These are phyloP conservation scores for Chrysemys picta DNA, from an alignment of 2,113 vertebrate genomes.

Conservation along the genomic window DNA sequence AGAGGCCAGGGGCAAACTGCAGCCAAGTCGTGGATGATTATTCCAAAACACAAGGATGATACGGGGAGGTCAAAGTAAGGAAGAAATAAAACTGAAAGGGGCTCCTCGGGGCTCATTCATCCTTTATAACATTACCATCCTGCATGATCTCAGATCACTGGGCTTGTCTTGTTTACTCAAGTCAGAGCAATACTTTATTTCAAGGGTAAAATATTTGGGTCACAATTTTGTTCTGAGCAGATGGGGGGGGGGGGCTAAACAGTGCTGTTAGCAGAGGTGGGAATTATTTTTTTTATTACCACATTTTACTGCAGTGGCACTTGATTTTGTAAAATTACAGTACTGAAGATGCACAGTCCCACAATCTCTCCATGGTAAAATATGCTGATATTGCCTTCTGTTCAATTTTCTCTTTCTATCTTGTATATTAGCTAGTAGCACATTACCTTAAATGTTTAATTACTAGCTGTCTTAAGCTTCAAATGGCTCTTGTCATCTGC, in stretches of 20 bases:
- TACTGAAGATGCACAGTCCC: neutral
- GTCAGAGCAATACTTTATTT: neutral
- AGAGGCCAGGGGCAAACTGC: neutral
- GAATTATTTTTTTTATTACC: slow-evolving; percentile 18
- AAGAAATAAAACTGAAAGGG: neutral
- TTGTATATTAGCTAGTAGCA: slow-evolving; percentile 27
- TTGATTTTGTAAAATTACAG: neutral
- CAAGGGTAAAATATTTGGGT: slow-evolving; percentile 33
- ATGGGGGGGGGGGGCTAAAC: neutral
- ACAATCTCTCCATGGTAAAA: neutral
- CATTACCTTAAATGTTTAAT: slow-evolving; percentile 26
- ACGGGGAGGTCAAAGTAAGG: neutral
- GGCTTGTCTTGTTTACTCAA: slow-evolving; percentile 10
- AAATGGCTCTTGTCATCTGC: slow-evolving; percentile 7
- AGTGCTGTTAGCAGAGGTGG: neutral
- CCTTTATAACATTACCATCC: neutral
- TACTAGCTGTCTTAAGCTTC: slow-evolving; percentile 29
- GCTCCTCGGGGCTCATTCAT: slow-evolving; percentile 13
- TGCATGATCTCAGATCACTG: neutral
- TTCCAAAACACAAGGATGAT: neutral
- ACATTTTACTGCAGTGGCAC: slow-evolving; percentile 2
- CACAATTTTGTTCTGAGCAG: neutral
- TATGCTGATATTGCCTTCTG: slow-evolving; percentile 42
- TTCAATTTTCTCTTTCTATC: slow-evolving; percentile 10
- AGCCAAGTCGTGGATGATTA: neutral